These are phyloP conservation scores for Charadrius vociferus DNA, from an alignment of 2,113 vertebrate species.

Conservation along the genomic window DNA sequence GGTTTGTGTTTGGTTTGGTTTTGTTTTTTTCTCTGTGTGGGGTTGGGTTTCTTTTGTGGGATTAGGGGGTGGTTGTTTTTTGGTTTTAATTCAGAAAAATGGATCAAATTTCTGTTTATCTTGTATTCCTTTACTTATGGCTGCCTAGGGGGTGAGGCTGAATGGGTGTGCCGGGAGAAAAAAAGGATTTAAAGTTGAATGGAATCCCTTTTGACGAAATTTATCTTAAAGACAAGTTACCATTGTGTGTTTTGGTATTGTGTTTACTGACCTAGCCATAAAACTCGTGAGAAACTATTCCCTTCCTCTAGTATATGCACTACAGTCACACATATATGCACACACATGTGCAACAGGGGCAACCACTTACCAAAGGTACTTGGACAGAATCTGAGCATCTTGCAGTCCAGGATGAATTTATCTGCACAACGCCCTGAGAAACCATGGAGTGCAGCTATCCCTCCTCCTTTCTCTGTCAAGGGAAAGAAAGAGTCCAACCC, in stretches of 20 bases:
- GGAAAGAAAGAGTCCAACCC: background rate
- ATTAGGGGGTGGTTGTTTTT: background rate
- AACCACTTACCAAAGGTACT: background rate
- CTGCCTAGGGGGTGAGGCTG: background rate
- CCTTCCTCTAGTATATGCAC: background rate
- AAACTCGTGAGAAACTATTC: background rate
- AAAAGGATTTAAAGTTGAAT: background rate
- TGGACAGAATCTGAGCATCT: background rate
- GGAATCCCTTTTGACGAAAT: background rate
- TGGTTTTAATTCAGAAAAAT: background rate
- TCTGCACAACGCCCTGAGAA: background rate
- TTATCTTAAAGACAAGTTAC: background rate
- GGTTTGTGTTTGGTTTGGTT: too few species aligned
- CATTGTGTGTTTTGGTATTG: background rate
- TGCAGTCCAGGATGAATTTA: background rate
- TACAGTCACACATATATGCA: background rate
- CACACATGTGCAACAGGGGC: rapidly evolving
- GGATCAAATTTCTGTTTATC: background rate
- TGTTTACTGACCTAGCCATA: background rate
- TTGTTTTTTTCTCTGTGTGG: background rate
- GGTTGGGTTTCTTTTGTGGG: background rate
- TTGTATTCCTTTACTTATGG: background rate
- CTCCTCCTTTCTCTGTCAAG: background rate
- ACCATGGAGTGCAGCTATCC: background rate
- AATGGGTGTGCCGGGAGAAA: background rate